Percentiles rank a stretch among this genome's conserved stretches.
Conservation (phyloP, 23 tunicate species). For the Phallusia fumigata region DNA sequence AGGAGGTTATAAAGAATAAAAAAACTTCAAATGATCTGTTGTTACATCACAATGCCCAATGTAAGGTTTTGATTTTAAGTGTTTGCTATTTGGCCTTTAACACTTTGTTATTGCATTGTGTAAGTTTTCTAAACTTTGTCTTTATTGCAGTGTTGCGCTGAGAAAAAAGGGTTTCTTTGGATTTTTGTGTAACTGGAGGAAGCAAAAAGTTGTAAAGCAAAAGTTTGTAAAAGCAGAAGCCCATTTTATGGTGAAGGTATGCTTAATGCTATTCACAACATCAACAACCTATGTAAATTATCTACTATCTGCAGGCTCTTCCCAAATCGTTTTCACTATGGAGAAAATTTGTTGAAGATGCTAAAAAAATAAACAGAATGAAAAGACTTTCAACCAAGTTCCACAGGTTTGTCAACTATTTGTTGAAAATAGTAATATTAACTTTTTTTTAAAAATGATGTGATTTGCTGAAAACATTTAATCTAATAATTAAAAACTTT, state of each 20-base stretch:
- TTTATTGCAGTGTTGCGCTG: slow-evolving; percentile 11
- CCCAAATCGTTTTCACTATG: slow-evolving; percentile 55
- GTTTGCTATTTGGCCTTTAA: not conserved
- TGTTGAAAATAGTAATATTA: no score
- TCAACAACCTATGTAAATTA: not conserved
- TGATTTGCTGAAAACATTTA: no score
- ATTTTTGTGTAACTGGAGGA: not conserved
- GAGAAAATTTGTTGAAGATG: slow-evolving; percentile 43
- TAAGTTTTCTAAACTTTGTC: not conserved
- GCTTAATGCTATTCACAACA: slow-evolving; percentile 1
- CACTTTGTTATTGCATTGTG: no score
- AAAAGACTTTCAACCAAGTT: slow-evolving; percentile 46
- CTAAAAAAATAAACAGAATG: slow-evolving; percentile 29
- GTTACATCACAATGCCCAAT: not conserved
- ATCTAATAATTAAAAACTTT: no score
- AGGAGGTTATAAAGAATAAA: no score
- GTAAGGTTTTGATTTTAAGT: not conserved
- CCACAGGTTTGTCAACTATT: no score
- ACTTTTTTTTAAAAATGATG: no score
- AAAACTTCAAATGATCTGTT: no score
- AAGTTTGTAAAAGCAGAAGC: slow-evolving; percentile 53
- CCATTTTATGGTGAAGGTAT: slow-evolving; percentile 57
- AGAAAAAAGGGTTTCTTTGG: not conserved
- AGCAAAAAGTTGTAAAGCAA: slow-evolving; percentile 11
- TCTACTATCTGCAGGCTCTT: slow-evolving; percentile 22